Percentiles rank a stretch among this genome's conserved stretches.
Evolutionary conservation across 92 coral and sea anemone species (phyloP).

Genomic region (Parazoanthus darwini): DNA sequence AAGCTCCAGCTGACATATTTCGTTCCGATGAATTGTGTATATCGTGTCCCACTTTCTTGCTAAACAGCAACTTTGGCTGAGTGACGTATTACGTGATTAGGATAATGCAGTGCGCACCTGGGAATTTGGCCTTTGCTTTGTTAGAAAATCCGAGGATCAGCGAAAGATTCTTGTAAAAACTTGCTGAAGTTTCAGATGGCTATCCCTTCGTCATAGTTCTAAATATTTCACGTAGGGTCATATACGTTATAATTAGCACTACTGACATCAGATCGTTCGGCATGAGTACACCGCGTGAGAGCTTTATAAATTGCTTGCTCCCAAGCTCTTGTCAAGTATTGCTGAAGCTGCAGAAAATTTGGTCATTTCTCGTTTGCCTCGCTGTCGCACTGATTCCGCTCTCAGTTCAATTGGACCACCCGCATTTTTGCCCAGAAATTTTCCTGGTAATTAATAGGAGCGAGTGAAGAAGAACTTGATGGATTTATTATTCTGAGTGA

Average conservation of each 20-base stretch:
- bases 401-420: conserved; percentile 38
- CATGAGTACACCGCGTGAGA: conserved; percentile 37
- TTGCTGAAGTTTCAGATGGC: not conserved
- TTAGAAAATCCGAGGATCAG: not conserved
- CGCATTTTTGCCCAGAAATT: conserved; percentile 27
- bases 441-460: conserved; percentile 42
- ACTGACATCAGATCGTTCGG: conserved; percentile 4
- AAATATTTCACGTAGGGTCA: conserved; percentile 13
- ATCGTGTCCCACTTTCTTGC: not conserved
- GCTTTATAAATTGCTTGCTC: not conserved
- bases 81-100: not conserved
- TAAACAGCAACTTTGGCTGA: not conserved
- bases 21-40: not conserved
- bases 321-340: conserved; percentile 33
- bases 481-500: conserved; percentile 44
- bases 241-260: conserved; percentile 21
- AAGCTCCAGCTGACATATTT: not conserved
- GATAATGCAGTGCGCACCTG: not conserved
- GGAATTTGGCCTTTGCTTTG: conserved; percentile 19
- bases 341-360: conserved; percentile 35
- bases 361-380: not conserved
- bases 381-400: not conserved
- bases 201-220: not conserved
- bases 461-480: conserved; percentile 27
- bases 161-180: not conserved